Base-by-base conservation (phyloP, 2,113 vertebrate genomes). In the Pitta sordida region DNA sequence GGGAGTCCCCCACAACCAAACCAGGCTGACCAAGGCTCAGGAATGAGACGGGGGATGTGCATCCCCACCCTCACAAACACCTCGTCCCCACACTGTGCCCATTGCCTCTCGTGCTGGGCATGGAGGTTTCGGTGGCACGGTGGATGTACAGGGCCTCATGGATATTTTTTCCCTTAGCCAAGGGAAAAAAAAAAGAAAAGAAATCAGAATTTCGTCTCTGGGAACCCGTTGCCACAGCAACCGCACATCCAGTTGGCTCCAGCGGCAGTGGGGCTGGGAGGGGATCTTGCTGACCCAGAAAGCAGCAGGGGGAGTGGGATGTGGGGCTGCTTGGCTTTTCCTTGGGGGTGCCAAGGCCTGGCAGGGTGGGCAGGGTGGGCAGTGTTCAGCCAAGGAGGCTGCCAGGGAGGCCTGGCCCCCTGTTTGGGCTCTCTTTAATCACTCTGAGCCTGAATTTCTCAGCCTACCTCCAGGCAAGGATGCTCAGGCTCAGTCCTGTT, bases 181-280 rank as follows among this genome's bases (percentile, higher is more conserved):
- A 55, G 18, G 46, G 2, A 55, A 64, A 86, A 78, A 71, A 41
- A 43, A 43, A 55, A 80, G 46, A n/a, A 55, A 78, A 93, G 79
- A 68, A 95, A 83, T 71, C n/a, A 59, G 91, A 87, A 86, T 94
- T 95, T 95, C 0, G 5, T 93, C 77, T 96, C 96, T 92, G 95
- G 95, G 94, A 97, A 91, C 95, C 88, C n/a, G 96, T 98, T 98
- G 83, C 97, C 93, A 95, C 94, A 87, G 97, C 95, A 97, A 98
- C 98, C 0, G 17, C 0, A 10, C 94, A 97, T 86, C 94, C 95
- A 94, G 96, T 90, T 89, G 83, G 93, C 91, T 93, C 67, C 96
- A 94, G 85, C 86, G 26, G 96, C 93, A 93, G 86, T 60, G 7
- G 75, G 73, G 79, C 78, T 95, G 94, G 91, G 93, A 96, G 81